Evolutionary conservation across 2,797 vertebrate genomes (phyloP).

Genomic region (Ctenosaura bakeri): DNA sequence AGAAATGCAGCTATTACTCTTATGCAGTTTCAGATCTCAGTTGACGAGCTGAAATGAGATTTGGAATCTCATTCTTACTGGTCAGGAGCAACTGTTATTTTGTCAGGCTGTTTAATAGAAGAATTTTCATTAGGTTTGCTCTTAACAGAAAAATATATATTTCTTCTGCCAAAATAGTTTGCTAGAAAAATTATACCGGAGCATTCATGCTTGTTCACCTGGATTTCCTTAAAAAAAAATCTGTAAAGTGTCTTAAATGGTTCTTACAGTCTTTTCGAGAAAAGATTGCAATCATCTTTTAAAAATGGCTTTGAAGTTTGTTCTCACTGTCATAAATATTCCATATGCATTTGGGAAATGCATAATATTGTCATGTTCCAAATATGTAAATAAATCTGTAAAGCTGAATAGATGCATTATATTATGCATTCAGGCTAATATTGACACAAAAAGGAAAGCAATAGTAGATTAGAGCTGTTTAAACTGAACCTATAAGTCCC

Average conservation of each 20-base stretch:
- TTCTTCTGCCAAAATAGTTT: neutral
- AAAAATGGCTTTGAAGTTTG: constrained; percentile 22
- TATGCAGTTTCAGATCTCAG: neutral
- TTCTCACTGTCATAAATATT: constrained; percentile 3
- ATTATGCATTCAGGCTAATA: constrained; percentile 42
- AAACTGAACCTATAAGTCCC: constrained; percentile 18
- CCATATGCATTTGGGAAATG: neutral
- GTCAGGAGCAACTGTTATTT: neutral
- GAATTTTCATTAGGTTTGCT: neutral
- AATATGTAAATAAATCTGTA: neutral
- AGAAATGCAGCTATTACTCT: neutral
- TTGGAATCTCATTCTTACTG: neutral
- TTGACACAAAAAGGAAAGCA: constrained; percentile 34
- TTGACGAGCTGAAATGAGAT: neutral
- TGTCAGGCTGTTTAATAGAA: neutral
- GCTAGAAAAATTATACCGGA: neutral
- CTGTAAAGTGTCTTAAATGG: constrained; percentile 9
- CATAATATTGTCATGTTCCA: neutral
- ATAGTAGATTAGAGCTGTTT: constrained; percentile 38
- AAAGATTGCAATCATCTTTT: neutral
- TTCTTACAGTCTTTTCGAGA: neutral
- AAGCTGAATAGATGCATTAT: constrained; percentile 42
- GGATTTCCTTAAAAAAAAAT: neutral
- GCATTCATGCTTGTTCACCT: neutral
- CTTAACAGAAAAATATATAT: neutral